Base-by-base conservation (phyloP, 2,797 vertebrate species). In the Platyrinchus mystaceus region DNA sequence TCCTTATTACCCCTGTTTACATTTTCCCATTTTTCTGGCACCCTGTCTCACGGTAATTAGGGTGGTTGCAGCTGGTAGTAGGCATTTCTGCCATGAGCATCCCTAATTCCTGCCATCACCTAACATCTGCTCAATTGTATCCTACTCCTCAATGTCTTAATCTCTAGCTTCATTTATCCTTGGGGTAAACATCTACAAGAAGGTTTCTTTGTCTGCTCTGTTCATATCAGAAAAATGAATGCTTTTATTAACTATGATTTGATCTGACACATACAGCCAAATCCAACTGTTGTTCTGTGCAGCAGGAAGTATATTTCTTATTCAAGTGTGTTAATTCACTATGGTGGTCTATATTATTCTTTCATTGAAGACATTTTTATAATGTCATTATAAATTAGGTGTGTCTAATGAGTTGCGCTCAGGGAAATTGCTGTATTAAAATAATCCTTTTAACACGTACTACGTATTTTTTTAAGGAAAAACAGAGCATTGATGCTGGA, bases 61-160 rank as follows among this genome's bases (percentile, higher is more conserved):
- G n/a, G 21, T 87, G 75, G 46, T 26, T 92, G 32, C 84, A 92
- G 64, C 81, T 93, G 78, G 53, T 55, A 70, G 55, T 34, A 79
- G 49, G 12, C 58, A 69, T 84, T 91, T 80, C 58, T 89, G 39
- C 53, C 62, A 64, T 1, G 2, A 75, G 39, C 4, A 0, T 83
- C 75, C 59, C 46, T 95, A 89, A 95, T 79, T 93, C 77, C 63
- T 85, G 71, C 68, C 81, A 87, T 94, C 89, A 94, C 59, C 50
- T 87, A 92, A 58, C 85, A 91, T 90, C 93, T 95, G 77, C 69
- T 94, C 69, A 46, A 46, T 86, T 44, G 55, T 80, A 78, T 69
- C 36, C n/a, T 84, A 23, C 55, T 85, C 64, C 30, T 83, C 20
- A 41, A 7, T 30, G 82, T 78, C 60, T 92, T 95, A 68, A 83